Percentiles rank a stretch among this genome's conserved stretches.
Conservation (phyloP, 2,888 invertebrate genomes). For the Hermaeophaga mercurialis region DNA sequence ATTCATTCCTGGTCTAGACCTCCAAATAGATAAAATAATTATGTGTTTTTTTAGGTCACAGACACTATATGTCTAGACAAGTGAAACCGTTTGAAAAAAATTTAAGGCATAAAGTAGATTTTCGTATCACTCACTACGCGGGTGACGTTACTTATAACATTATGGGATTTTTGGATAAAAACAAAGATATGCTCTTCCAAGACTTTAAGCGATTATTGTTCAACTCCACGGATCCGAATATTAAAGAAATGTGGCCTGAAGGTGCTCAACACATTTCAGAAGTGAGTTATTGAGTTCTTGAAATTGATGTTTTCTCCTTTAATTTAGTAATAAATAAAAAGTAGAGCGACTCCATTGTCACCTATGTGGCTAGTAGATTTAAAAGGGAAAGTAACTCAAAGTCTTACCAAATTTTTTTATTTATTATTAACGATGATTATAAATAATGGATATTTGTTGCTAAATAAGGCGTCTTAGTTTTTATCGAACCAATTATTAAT, state of each 20-base stretch:
- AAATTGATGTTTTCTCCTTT: no score
- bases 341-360: no score
- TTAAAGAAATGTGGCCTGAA: conserved; percentile 95
- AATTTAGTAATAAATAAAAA: no score
- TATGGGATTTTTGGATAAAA: conserved; percentile 94
- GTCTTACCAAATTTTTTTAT: no score
- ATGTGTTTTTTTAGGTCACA: conserved; percentile 62
- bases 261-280: conserved; percentile 87
- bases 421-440: no score
- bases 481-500: no score
- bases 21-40: no score
- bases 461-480: no score
- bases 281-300: conserved; percentile 63
- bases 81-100: conserved; percentile 82
- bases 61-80: conserved; percentile 89
- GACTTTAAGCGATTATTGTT: conserved; percentile 93
- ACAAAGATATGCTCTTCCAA: conserved; percentile 95
- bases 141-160: conserved; percentile 94
- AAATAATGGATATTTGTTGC: no score
- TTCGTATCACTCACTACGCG: conserved; percentile 91
- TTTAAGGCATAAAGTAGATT: conserved; percentile 64
- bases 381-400: no score
- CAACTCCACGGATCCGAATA: conserved; percentile 77
- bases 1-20: no score
- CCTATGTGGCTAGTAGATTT: no score